A percentile compares a stretch with the other conserved stretches of the same genome.
Conservation (phyloP, 2,113 vertebrate species). For the Tyto alba region DNA sequence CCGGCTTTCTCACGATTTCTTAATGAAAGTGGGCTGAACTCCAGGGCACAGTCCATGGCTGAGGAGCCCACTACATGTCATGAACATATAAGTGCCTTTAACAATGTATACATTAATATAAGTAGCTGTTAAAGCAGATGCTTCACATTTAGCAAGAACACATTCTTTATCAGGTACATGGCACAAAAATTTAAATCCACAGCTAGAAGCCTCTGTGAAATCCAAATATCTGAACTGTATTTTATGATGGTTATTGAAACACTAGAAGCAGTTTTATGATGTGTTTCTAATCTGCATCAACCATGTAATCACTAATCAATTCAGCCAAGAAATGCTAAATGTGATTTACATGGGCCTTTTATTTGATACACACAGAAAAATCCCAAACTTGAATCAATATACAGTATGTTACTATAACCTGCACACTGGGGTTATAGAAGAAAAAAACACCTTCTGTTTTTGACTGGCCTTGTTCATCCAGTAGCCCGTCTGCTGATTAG, state of each 20-base stretch:
- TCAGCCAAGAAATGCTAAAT: neutral
- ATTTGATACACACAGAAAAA: neutral
- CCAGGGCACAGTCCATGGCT: neutral
- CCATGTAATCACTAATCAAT: neutral
- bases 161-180: neutral
- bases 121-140: neutral
- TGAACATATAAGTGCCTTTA: neutral
- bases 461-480: neutral
- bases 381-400: neutral
- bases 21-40: neutral
- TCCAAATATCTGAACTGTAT: neutral
- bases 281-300: neutral
- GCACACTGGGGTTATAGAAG: neutral
- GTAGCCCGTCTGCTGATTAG: neutral
- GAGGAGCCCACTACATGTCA: neutral
- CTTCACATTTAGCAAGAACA: neutral
- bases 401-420: neutral
- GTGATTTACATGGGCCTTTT: neutral
- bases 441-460: neutral
- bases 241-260: neutral
- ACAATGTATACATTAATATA: neutral
- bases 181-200: neutral
- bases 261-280: neutral
- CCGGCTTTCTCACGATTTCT: neutral
- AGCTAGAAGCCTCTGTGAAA: neutral